Percentiles rank a stretch among this genome's conserved stretches.
These are phyloP conservation scores for Aspiorhynchus laticeps DNA, from an alignment of 2,113 vertebrate species.

Conservation along the genomic window DNA sequence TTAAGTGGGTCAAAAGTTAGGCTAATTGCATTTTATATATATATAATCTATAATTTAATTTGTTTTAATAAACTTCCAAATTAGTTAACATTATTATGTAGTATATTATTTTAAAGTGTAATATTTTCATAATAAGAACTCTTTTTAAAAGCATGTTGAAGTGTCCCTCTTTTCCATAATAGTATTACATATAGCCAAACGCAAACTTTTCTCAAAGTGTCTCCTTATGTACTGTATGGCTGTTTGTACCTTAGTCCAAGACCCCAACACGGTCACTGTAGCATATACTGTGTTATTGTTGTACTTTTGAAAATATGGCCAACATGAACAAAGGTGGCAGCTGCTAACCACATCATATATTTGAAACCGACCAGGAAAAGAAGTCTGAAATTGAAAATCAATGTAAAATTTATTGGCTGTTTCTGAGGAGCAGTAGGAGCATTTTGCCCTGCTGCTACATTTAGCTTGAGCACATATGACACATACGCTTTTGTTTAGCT, in stretches of 20 bases:
- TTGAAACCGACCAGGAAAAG: conserved; percentile 43
- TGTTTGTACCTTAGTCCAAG: not conserved
- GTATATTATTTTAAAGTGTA: no score
- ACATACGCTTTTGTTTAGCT: conserved; percentile 44
- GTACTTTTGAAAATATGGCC: conserved; percentile 51
- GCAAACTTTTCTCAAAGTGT: not conserved
- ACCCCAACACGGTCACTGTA: not conserved
- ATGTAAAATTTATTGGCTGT: conserved; percentile 57
- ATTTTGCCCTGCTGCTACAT: not conserved
- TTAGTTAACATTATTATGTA: no score
- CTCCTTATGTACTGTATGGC: not conserved
- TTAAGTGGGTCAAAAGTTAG: no score
- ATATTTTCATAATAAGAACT: no score
- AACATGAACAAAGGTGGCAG: conserved; percentile 48
- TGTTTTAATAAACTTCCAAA: no score
- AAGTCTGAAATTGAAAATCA: conserved; percentile 65
- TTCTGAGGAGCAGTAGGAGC: conserved; percentile 53
- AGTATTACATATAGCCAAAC: not conserved
- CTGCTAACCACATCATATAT: conserved; percentile 53
- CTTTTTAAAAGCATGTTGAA: not conserved
- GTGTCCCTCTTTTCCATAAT: not conserved
- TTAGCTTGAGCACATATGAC: conserved; percentile 18
- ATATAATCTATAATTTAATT: no score
- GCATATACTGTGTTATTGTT: not conserved
- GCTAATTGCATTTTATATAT: no score